Percentiles rank a stretch among this genome's conserved stretches.
These are phyloP conservation scores for Athalia rosae DNA, from an alignment of 2,888 invertebrate species.

Conservation along the genomic window DNA sequence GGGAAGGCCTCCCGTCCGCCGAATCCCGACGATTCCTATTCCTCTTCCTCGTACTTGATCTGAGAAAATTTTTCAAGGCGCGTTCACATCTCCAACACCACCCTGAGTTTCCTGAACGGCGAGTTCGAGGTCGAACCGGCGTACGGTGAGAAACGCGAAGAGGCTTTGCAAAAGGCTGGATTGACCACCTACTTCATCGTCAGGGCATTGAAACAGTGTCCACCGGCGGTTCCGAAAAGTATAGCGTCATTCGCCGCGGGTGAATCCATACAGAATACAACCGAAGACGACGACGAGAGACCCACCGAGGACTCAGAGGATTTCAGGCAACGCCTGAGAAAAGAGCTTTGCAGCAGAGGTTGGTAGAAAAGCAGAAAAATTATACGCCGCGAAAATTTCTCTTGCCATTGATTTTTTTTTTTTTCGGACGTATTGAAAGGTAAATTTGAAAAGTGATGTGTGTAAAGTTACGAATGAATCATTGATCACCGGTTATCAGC, in stretches of 20 bases:
- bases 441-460: too few relatives aligned
- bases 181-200: conserved; percentile 95
- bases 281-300: conserved; percentile 59
- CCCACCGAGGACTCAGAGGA: conserved; percentile 81
- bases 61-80: conserved; percentile 77
- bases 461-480: not conserved
- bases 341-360: conserved; percentile 90
- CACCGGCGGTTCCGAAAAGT: conserved; percentile 66
- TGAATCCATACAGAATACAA: conserved; percentile 60
- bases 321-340: conserved; percentile 86
- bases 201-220: conserved; percentile 85
- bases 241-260: conserved; percentile 65
- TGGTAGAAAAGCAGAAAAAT: conserved; percentile 59
- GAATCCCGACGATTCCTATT: too few relatives aligned
- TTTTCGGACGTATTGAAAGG: too few relatives aligned
- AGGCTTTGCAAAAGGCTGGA: conserved; percentile 90
- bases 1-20: too few relatives aligned
- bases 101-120: conserved; percentile 88
- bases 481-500: not conserved
- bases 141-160: conserved; percentile 93
- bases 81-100: conserved; percentile 95
- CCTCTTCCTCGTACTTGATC: too few relatives aligned
- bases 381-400: too few relatives aligned
- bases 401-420: not conserved
- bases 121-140: conserved; percentile 96